Base-by-base conservation (phyloP, 2,888 invertebrate genomes). In the Bimastos eiseni region DNA sequence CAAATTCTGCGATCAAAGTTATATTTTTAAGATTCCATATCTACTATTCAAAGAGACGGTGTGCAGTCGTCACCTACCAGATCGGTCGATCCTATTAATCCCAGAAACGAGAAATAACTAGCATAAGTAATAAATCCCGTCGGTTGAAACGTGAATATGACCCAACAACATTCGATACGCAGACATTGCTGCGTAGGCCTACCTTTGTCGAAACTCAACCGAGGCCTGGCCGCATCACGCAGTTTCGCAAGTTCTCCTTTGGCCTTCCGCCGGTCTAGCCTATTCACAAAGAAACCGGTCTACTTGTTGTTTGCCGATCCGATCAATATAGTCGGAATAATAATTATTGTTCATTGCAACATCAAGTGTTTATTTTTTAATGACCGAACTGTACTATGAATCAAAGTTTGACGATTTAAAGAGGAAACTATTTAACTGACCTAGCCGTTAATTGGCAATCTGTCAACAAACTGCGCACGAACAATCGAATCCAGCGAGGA, bases 141-240 rank as follows among this genome's bases (percentile, higher is more conserved):
- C 70, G 70, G 13, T n/a, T 70, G 70, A n/a, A 70, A n/a, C 70
- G 70, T n/a, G 70, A 70, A 70, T 70, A 30, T 8, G 70, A n/a
- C 6, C 70, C 70, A n/a, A 70, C 70, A 70, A 70, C 70, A 70
- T 6, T 70, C 70, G 70, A 70, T 70, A 70, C 70, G 70, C 8
- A 70, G 70, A 70, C 70, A 70, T 70, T 70, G 70, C 70, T 70
- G 70, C 70, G 70, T 70, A 70, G 70, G 70, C 70, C 70, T 70
- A 70, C 70, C 70, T 70, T 49, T 70, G 70, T 70, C 70, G 70
- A 70, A n/a, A n/a, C 70, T 70, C 70, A 70, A 70, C n/a, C 70
- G 70, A 70, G 70, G 70, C 70, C 70, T 1, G 70, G 13, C 70
- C 70, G 70, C 70, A 70, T 70, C 70, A 70, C 70, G 30, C 70